Evolutionary conservation across 1,140 invertebrate species (phyloP).

Genomic region (Maniola jurtina): DNA sequence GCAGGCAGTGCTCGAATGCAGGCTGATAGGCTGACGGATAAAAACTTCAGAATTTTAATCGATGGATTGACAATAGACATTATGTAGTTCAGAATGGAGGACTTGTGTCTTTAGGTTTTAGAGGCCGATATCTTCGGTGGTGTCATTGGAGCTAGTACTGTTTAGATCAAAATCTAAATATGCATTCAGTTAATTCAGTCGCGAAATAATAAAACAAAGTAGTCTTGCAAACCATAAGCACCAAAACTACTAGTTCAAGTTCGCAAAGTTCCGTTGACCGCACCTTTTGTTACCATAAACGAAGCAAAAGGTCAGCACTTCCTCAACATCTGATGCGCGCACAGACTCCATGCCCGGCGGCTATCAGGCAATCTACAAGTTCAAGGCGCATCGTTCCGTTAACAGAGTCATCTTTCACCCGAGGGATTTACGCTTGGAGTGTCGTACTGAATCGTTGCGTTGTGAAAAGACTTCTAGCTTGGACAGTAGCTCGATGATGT

Average conservation of each 20-base stretch:
- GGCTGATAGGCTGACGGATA: too few relatives aligned
- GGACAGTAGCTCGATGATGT: too few relatives aligned
- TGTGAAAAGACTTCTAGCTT: not conserved
- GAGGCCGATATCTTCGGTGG: too few relatives aligned
- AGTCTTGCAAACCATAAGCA: not conserved
- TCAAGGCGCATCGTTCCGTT: slow-evolving; percentile 37
- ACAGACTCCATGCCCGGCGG: slow-evolving; percentile 19
- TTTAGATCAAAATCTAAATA: too few relatives aligned
- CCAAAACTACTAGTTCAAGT: slow-evolving; percentile 7
- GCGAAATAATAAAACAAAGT: too few relatives aligned
- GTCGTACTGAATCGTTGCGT: not conserved
- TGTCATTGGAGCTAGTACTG: too few relatives aligned
- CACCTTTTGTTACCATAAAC: slow-evolving; percentile 5
- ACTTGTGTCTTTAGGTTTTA: too few relatives aligned
- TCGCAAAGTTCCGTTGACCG: slow-evolving; percentile 11
- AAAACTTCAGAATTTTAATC: too few relatives aligned
- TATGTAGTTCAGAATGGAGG: too few relatives aligned
- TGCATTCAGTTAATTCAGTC: too few relatives aligned
- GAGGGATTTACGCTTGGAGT: slow-evolving; percentile 11
- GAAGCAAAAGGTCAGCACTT: slow-evolving; percentile 26
- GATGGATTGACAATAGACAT: too few relatives aligned
- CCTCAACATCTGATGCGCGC: slow-evolving; percentile 21
- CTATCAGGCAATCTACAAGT: slow-evolving; percentile 31
- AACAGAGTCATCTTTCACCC: slow-evolving; percentile 36
- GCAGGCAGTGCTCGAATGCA: too few relatives aligned